A percentile compares a stretch with the other conserved stretches of the same genome.
Evolutionary conservation across 2,113 vertebrate genomes (phyloP).

Genomic region (Crotalus tigris): DNA sequence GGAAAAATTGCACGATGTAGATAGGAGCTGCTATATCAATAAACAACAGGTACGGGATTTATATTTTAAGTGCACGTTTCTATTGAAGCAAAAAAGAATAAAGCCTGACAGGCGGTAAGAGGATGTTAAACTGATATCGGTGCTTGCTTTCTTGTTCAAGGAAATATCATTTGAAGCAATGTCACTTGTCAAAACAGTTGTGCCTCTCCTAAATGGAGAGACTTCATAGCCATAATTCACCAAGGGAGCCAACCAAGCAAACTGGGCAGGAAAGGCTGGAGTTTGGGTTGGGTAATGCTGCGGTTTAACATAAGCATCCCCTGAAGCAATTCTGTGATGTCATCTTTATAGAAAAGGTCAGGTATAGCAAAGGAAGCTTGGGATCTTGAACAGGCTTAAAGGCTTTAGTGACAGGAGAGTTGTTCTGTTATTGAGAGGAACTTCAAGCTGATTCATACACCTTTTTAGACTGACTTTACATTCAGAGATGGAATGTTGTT

Average conservation of each 20-base stretch:
- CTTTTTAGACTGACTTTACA: neutral
- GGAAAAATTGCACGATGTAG: slow-evolving; percentile 25
- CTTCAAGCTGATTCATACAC: neutral
- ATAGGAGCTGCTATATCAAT: slow-evolving; percentile 15
- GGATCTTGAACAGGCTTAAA: neutral
- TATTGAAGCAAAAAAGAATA: slow-evolving; percentile 22
- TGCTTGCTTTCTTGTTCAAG: slow-evolving; percentile 38
- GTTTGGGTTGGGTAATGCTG: neutral
- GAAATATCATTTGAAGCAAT: slow-evolving; percentile 50
- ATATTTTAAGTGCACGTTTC: slow-evolving; percentile 38
- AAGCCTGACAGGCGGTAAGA: slow-evolving; percentile 43
- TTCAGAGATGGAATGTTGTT: neutral
- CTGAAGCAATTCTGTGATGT: neutral
- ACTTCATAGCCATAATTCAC: slow-evolving; percentile 30
- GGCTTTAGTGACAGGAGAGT: neutral
- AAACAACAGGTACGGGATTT: slow-evolving; percentile 31
- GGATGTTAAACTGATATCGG: slow-evolving; percentile 36
- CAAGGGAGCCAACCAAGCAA: slow-evolving; percentile 9
- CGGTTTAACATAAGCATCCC: neutral
- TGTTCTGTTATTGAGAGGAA: neutral
- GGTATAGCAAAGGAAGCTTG: neutral
- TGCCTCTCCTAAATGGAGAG: slow-evolving; percentile 29
- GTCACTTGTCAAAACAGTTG: slow-evolving; percentile 24
- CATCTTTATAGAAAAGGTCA: neutral
- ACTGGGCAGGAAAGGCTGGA: neutral